Conservation (phyloP, 2,797 vertebrate species). For the Typhlichthys subterraneus region DNA sequence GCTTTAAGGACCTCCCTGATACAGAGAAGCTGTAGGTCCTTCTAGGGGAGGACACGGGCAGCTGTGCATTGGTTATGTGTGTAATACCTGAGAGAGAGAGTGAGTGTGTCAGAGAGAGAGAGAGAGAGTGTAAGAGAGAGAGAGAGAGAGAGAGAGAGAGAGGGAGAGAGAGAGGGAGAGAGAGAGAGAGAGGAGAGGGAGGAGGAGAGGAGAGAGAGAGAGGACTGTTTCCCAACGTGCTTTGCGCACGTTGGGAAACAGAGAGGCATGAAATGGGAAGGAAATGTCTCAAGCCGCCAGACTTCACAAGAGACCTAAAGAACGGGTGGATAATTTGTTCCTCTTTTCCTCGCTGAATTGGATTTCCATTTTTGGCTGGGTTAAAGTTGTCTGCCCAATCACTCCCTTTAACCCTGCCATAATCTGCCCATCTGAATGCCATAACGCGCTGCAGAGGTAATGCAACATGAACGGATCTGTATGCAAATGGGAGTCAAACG, state of each 20-base stretch:
- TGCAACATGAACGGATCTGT: constrained; percentile 72
- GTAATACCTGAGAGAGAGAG: too few relatives aligned
- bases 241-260: constrained; percentile 52
- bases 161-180: too few relatives aligned
- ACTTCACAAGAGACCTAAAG: constrained; percentile 50
- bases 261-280: constrained; percentile 57
- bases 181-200: too few relatives aligned
- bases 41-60: too few relatives aligned
- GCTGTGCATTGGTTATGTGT: too few relatives aligned
- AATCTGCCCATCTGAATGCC: constrained; percentile 70
- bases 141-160: too few relatives aligned
- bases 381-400: constrained; percentile 73
- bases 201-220: constrained; percentile 13
- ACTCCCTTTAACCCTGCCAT: constrained; percentile 59
- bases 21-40: too few relatives aligned
- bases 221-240: constrained; percentile 31
- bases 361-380: constrained; percentile 71
- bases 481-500: constrained; percentile 72
- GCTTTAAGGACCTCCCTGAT: too few relatives aligned
- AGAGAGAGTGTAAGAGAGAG: too few relatives aligned
- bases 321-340: constrained; percentile 62
- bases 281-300: constrained; percentile 59
- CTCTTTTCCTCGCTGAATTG: constrained; percentile 67
- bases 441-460: constrained; percentile 72
- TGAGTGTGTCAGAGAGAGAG: too few relatives aligned